A percentile compares a stretch with the other conserved stretches of the same genome.
Conservation (phyloP, 2,888 invertebrate species). For the Amblyteles armatorius region DNA sequence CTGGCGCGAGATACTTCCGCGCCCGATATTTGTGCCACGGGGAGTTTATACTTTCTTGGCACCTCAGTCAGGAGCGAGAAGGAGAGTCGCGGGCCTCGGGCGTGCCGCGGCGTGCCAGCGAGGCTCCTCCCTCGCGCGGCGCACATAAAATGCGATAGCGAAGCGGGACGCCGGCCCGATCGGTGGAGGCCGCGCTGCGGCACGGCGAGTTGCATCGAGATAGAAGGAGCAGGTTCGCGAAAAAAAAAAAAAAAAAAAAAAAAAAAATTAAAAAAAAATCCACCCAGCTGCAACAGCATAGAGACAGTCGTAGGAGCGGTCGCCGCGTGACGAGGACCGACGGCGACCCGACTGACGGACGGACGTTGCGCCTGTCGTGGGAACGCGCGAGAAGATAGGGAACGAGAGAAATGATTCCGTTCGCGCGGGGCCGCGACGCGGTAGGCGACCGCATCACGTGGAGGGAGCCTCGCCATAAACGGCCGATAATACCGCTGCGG, state of each 20-base stretch:
- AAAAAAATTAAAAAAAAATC: conserved; percentile 4
- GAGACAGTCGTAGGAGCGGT: conserved; percentile 42
- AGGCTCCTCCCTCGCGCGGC: conserved; percentile 25
- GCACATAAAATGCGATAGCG: conserved; percentile 1
- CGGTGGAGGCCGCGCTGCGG: background rate
- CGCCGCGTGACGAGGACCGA: conserved; percentile 50
- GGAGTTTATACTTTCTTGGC: conserved; percentile 28
- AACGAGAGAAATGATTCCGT: conserved; percentile 51
- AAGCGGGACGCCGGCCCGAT: too few species aligned
- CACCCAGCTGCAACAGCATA: background rate
- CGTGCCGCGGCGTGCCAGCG: conserved; percentile 28
- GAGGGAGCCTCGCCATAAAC: conserved; percentile 57
- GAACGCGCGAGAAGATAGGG: conserved; percentile 68
- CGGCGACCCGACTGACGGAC: conserved; percentile 66
- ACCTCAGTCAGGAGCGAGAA: conserved; percentile 6
- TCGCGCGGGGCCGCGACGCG: conserved; percentile 48
- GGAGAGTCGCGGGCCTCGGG: background rate
- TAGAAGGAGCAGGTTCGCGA: conserved; percentile 7
- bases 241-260: conserved; percentile 13
- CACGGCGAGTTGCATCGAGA: background rate
- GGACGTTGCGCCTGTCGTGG: conserved; percentile 71
- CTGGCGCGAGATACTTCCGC: conserved; percentile 26
- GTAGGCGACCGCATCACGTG: conserved; percentile 53
- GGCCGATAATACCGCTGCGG: conserved; percentile 60
- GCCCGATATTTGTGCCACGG: conserved; percentile 23